These are phyloP conservation scores for Eudasyphora cyanicolor DNA, from an alignment of 2,888 invertebrate species.

Conservation along the genomic window DNA sequence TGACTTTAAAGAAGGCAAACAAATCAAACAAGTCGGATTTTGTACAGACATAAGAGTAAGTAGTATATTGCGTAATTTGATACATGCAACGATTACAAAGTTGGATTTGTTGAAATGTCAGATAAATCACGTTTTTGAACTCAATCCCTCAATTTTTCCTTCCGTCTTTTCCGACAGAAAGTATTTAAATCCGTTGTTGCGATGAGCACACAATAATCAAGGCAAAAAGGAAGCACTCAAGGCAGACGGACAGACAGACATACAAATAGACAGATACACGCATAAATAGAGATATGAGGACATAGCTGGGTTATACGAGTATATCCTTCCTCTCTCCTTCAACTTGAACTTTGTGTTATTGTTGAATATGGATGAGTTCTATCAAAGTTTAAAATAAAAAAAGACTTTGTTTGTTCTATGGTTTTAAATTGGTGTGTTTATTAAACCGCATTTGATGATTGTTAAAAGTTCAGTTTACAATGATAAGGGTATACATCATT, in stretches of 20 bases:
- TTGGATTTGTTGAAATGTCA: slow-evolving; percentile 59
- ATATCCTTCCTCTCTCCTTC: neutral
- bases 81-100: slow-evolving; percentile 36
- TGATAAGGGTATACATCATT: too few relatives aligned
- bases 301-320: neutral
- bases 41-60: neutral
- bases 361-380: neutral
- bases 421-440: neutral
- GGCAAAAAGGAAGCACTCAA: neutral
- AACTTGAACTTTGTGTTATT: slow-evolving; percentile 18
- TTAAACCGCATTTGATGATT: neutral
- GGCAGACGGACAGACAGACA: neutral
- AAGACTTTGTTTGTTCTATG: neutral
- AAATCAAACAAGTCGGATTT: slow-evolving; percentile 48
- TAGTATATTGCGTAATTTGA: slow-evolving; percentile 57
- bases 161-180: neutral
- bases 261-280: neutral
- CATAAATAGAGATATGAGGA: too few relatives aligned
- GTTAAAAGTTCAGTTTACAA: too few relatives aligned
- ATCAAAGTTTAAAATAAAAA: neutral
- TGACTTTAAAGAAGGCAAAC: slow-evolving; percentile 32
- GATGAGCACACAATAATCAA: neutral
- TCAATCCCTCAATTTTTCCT: slow-evolving; percentile 14
- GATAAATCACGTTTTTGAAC: slow-evolving; percentile 64
- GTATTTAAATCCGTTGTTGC: neutral